Conservation (phyloP, 2,888 invertebrate species). For the Danaus chrysippus region DNA sequence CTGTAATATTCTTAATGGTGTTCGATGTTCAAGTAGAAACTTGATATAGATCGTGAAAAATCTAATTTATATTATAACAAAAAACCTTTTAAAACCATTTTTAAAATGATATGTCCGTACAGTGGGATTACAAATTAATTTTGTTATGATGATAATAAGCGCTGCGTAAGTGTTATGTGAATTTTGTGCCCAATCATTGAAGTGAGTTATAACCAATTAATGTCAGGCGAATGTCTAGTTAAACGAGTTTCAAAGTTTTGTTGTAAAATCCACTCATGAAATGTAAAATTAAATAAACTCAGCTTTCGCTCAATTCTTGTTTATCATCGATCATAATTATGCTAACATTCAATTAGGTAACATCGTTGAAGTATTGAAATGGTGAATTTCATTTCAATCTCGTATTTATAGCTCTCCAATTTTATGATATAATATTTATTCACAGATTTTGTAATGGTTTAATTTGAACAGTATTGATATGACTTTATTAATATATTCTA, state of each 20-base stretch:
- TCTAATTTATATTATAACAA: neutral
- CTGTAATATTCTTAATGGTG: slow-evolving; percentile 35
- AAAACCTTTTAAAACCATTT: neutral
- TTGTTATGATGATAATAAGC: slow-evolving; percentile 16
- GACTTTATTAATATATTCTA: no score
- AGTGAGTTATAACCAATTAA: slow-evolving; percentile 20
- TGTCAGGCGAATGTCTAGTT: slow-evolving; percentile 14
- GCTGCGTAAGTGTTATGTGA: slow-evolving; percentile 12
- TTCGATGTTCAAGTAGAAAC: slow-evolving; percentile 9
- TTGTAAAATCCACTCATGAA: neutral
- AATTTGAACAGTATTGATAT: no score
- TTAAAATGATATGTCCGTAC: neutral
- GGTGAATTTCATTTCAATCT: neutral
- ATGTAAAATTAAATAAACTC: neutral
- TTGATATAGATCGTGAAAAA: neutral
- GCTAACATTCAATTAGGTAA: neutral
- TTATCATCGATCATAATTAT: neutral
- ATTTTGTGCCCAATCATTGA: slow-evolving; percentile 22
- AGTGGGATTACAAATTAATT: slow-evolving; percentile 7
- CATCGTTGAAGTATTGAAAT: neutral
- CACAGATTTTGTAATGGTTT: no score
- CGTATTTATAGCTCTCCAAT: no score
- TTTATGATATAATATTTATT: no score
- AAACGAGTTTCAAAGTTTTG: neutral
- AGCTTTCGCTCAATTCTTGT: neutral